Conservation (phyloP, 1,140 invertebrate species). For the Drosophila watanabei region DNA sequence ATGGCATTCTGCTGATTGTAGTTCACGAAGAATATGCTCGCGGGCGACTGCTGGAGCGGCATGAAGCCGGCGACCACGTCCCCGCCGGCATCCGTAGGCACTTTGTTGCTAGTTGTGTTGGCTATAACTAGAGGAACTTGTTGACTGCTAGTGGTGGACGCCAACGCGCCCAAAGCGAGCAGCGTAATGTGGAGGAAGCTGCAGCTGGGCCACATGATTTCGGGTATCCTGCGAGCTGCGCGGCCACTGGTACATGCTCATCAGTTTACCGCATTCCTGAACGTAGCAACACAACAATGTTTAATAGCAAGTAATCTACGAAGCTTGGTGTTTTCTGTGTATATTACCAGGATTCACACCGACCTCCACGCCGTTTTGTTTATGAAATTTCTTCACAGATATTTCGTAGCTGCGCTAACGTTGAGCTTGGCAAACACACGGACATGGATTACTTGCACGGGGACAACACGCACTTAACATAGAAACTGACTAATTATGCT, state of each 20-base stretch:
- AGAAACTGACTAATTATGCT: background rate
- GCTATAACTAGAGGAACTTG: constrained; percentile 48
- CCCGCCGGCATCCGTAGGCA: constrained; percentile 63
- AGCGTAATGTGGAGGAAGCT: constrained; percentile 28
- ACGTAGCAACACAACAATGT: background rate
- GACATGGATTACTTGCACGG: background rate
- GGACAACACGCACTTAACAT: constrained; percentile 4
- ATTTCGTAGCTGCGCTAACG: constrained; percentile 8
- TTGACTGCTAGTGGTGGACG: constrained; percentile 54
- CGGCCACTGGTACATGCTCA: constrained; percentile 44
- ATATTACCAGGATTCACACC: constrained; percentile 34
- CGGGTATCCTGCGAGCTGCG: constrained; percentile 11
- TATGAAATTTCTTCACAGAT: constrained; percentile 45
- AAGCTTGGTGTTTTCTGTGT: background rate
- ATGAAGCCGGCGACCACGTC: constrained; percentile 45
- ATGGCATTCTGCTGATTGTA: constrained; percentile 80
- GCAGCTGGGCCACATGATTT: constrained; percentile 44
- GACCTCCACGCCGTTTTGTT: constrained; percentile 48
- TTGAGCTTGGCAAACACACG: background rate
- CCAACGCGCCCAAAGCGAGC: constrained; percentile 24
- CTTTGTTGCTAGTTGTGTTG: constrained; percentile 74
- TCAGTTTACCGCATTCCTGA: constrained; percentile 30
- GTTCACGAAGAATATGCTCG: constrained; percentile 71
- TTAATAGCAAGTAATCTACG: background rate
- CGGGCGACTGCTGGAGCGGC: constrained; percentile 69